phyloP scores from a whole-genome alignment of 1,140 invertebrate genomes.

The Atta colombica region DNA sequence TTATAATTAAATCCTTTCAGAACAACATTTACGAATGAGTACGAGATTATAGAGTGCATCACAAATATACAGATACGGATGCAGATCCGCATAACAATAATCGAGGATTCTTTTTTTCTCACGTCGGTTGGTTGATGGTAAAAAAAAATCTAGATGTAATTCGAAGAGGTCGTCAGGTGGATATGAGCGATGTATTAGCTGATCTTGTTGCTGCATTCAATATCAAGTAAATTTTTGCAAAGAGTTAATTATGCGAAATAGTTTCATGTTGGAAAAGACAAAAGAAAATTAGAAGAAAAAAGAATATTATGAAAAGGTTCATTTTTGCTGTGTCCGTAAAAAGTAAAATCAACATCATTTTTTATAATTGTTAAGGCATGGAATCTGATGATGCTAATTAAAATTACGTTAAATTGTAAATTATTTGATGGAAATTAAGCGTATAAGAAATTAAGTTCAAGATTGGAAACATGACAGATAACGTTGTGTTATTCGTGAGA shows the following conservation, averaged over 20 bases:
- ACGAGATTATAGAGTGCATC: constrained; percentile 95
- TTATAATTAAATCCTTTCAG: constrained; percentile 75
- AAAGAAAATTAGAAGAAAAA: not conserved
- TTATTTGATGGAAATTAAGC: too few species aligned
- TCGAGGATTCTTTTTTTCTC: constrained; percentile 97
- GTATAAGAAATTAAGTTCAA: too few species aligned
- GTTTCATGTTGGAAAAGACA: not conserved
- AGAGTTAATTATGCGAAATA: not conserved
- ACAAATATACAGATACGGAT: constrained; percentile 96
- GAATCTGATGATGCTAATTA: too few species aligned
- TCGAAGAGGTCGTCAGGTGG: constrained; percentile 90
- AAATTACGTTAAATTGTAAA: too few species aligned
- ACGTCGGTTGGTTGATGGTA: constrained; percentile 96
- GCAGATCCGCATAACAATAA: constrained; percentile 96
- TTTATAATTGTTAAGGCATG: too few species aligned
- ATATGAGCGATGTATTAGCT: constrained; percentile 92
- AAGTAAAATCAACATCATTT: too few species aligned
- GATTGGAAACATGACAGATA: too few species aligned
- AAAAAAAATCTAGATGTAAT: constrained; percentile 95
- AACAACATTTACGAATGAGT: constrained; percentile 91
- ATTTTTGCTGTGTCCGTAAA: too few species aligned
- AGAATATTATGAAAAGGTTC: not conserved
- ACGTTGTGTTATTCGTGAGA: too few species aligned
- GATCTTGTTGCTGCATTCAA: constrained; percentile 93
- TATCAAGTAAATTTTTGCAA: constrained; percentile 87